Conservation (phyloP, 2,888 invertebrate species). For the Lasioglossum figueresi region DNA sequence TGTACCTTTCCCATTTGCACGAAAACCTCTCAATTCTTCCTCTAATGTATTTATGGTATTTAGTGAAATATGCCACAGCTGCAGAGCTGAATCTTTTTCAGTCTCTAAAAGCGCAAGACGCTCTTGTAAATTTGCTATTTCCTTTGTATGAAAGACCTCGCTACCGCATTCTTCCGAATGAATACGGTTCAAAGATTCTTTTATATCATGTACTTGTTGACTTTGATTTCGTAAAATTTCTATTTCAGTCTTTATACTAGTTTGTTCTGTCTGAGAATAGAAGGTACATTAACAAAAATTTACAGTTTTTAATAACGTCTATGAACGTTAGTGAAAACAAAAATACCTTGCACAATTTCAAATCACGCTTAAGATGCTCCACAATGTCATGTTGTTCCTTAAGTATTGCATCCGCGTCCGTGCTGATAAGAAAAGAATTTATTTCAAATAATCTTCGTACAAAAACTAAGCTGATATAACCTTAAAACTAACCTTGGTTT, state of each 20-base stretch:
- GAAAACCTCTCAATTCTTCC: constrained; percentile 86
- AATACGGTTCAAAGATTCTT: constrained; percentile 67
- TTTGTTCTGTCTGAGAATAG: constrained; percentile 75
- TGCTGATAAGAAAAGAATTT: constrained; percentile 44
- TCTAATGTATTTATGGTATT: constrained; percentile 89
- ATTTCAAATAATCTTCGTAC: background rate
- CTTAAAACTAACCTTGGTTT: constrained; percentile 66
- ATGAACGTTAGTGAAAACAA: background rate
- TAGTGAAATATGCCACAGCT: constrained; percentile 89
- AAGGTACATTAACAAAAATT: background rate
- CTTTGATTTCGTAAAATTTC: constrained; percentile 71
- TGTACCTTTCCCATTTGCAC: constrained; percentile 64
- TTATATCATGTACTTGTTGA: constrained; percentile 69
- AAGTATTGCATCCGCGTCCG: constrained; percentile 65
- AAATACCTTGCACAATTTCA: constrained; percentile 76
- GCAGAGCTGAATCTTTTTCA: constrained; percentile 88
- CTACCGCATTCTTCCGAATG: constrained; percentile 67
- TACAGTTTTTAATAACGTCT: background rate
- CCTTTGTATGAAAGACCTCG: constrained; percentile 60
- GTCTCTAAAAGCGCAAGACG: constrained; percentile 76
- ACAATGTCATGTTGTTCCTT: constrained; percentile 74
- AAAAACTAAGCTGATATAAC: constrained; percentile 48
- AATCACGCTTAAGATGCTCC: constrained; percentile 73
- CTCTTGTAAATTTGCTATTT: constrained; percentile 76
- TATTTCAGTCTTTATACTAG: constrained; percentile 73